Evolutionary conservation across 2,113 vertebrate species (phyloP).

Genomic region (Chascanopsetta lugubris): DNA sequence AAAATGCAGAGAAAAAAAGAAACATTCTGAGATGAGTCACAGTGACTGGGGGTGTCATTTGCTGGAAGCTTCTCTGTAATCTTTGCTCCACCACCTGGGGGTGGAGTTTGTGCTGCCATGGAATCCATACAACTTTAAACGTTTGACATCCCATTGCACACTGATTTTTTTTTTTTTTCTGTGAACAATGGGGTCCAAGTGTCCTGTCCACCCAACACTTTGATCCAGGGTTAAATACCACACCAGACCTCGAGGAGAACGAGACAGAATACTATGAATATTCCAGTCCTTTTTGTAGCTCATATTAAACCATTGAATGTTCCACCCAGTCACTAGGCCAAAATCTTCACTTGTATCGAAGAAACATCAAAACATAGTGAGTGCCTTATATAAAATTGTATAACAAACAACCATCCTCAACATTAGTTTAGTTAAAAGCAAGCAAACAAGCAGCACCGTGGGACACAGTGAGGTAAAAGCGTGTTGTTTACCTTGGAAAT

Average conservation of each 20-base stretch:
- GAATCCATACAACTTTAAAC: slow-evolving; percentile 19
- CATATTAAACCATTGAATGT: neutral
- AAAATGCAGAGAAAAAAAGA: neutral
- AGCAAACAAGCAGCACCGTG: no score
- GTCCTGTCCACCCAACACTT: neutral
- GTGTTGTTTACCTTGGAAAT: no score
- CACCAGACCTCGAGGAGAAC: no score
- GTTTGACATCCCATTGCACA: no score
- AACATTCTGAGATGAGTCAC: slow-evolving; percentile 17
- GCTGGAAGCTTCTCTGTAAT: neutral
- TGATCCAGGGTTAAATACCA: neutral
- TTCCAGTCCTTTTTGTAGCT: neutral
- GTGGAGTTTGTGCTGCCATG: slow-evolving; percentile 19
- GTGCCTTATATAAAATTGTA: neutral
- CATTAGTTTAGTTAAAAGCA: no score
- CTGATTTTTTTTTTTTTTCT: no score
- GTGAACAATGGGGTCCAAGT: neutral
- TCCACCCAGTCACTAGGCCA: neutral
- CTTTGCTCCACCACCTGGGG: slow-evolving; percentile 3
- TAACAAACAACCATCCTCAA: neutral
- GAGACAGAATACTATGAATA: neutral
- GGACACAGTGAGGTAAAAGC: no score
- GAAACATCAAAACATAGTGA: neutral
- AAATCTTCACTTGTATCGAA: neutral
- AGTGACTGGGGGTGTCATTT: slow-evolving; percentile 6